phyloP scores from a whole-genome alignment of 1,140 invertebrate species.

The Drosophila pachea region DNA sequence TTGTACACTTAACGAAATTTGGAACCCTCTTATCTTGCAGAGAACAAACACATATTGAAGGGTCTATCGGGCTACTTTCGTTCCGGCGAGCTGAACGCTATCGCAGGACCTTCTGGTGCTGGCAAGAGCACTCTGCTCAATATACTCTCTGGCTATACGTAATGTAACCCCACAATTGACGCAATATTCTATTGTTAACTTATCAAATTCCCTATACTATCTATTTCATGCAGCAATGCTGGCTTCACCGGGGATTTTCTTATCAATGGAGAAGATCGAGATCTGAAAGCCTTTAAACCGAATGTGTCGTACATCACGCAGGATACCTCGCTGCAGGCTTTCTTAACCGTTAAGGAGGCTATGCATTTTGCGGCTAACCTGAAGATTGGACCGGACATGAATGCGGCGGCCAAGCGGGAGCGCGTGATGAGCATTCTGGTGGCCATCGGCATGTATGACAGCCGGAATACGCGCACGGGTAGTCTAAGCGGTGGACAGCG shows the following conservation, averaged over 20 bases:
- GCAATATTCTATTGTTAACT: neutral
- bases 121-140: constrained; percentile 91
- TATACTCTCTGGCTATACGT: constrained; percentile 87
- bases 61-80: constrained; percentile 80
- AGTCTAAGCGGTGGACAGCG: constrained; percentile 92
- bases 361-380: constrained; percentile 92
- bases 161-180: constrained; percentile 37
- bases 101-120: constrained; percentile 91
- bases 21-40: constrained; percentile 58
- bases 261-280: constrained; percentile 86
- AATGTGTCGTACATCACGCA: constrained; percentile 95
- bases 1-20: too few species aligned
- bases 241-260: constrained; percentile 80
- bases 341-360: constrained; percentile 91
- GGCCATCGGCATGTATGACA: constrained; percentile 84
- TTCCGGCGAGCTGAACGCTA: constrained; percentile 83
- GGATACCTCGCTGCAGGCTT: constrained; percentile 90
- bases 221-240: constrained; percentile 24
- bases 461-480: constrained; percentile 83
- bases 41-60: constrained; percentile 81
- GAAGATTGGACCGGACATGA: constrained; percentile 86
- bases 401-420: constrained; percentile 82
- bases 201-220: neutral
- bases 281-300: constrained; percentile 88
- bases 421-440: constrained; percentile 87